phyloP scores from a whole-genome alignment of 2,797 vertebrate species.

The Leontopithecus rosalia region DNA sequence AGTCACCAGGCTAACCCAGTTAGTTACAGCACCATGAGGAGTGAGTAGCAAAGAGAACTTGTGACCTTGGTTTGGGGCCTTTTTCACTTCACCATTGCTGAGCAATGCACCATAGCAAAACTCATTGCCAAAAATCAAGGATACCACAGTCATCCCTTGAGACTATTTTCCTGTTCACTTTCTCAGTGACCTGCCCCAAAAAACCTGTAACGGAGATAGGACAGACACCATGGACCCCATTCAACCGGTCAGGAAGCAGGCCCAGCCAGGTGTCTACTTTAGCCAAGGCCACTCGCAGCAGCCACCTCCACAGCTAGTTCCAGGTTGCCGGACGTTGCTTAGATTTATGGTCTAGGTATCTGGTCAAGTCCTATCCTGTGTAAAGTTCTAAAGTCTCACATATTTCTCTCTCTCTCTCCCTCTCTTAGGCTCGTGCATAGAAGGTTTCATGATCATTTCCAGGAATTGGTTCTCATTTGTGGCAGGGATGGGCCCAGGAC shows the following conservation, averaged over 20 bases:
- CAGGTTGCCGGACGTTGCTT: background rate
- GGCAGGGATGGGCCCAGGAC: background rate
- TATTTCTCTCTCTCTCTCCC: background rate
- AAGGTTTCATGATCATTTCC: background rate
- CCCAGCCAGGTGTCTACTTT: background rate
- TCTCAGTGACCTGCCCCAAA: background rate
- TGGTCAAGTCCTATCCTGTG: background rate
- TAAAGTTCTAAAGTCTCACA: background rate
- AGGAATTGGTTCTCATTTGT: background rate
- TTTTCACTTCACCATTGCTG: background rate
- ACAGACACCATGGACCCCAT: background rate
- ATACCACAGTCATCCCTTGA: background rate
- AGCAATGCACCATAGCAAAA: background rate
- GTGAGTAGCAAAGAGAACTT: background rate
- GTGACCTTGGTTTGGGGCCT: background rate
- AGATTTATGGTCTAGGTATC: background rate
- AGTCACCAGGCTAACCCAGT: background rate
- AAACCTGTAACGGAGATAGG: background rate
- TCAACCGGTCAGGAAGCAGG: background rate
- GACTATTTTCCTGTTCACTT: background rate
- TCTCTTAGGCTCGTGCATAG: background rate
- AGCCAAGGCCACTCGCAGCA: background rate
- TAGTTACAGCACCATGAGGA: background rate
- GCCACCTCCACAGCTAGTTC: background rate
- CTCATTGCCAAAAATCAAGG: background rate